Conservation (phyloP, 2,888 invertebrate genomes). For the Drosophila prostipennis region DNA sequence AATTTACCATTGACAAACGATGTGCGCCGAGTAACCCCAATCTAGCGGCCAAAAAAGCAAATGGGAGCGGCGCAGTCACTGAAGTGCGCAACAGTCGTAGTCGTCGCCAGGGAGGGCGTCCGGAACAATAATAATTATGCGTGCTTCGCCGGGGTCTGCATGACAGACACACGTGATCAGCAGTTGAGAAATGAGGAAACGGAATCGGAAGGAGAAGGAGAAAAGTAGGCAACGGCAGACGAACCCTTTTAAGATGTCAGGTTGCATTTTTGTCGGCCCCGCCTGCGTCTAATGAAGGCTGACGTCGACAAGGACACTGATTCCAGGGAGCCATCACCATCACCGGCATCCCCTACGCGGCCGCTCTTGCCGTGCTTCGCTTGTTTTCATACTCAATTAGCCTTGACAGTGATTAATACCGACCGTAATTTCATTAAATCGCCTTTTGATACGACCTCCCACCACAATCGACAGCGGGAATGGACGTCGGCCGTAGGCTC, state of each 20-base stretch:
- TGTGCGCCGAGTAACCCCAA: conserved; percentile 33
- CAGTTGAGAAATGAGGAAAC: not conserved
- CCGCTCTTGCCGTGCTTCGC: conserved; percentile 18
- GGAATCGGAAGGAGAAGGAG: not conserved
- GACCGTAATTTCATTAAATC: conserved; percentile 77
- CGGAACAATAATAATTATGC: conserved; percentile 66
- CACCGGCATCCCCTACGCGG: not conserved
- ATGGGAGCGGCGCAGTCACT: not conserved
- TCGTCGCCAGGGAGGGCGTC: conserved; percentile 20
- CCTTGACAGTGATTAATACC: conserved; percentile 77
- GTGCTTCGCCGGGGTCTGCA: conserved; percentile 4
- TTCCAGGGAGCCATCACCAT: conserved; percentile 34
- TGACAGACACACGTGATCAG: conserved; percentile 50
- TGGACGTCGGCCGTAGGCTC: conserved; percentile 1
- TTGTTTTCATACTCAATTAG: conserved; percentile 77
- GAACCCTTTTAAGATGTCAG: conserved; percentile 80
- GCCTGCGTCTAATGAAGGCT: conserved; percentile 63
- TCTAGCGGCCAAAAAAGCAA: not conserved
- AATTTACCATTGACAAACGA: conserved; percentile 75
- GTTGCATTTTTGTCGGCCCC: conserved; percentile 56
- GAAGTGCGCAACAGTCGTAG: conserved; percentile 46
- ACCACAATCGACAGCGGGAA: conserved; percentile 2
- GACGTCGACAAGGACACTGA: conserved; percentile 52
- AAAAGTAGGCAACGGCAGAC: conserved; percentile 1
- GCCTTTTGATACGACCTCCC: conserved; percentile 68